phyloP scores from a whole-genome alignment of 1,140 invertebrate genomes.

The Acromyrmex heyeri region DNA sequence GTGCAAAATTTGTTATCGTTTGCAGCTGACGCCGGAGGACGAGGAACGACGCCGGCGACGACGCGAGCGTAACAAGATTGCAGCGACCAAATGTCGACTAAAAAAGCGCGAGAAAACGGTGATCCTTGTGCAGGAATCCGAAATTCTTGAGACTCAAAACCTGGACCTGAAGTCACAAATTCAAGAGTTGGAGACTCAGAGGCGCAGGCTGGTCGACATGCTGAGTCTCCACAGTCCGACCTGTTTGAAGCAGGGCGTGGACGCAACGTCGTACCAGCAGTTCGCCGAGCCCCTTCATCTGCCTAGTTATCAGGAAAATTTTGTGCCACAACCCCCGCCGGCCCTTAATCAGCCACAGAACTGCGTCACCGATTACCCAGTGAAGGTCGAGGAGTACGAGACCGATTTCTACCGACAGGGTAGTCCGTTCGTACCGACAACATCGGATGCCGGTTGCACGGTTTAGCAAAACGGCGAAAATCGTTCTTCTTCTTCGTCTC shows the following conservation, averaged over 20 bases:
- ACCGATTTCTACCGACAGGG: conserved; percentile 82
- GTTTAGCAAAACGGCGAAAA: conserved; percentile 78
- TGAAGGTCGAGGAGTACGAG: conserved; percentile 84
- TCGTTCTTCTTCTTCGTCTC: conserved; percentile 37
- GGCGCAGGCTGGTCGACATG: conserved; percentile 91
- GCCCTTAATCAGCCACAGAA: conserved; percentile 81
- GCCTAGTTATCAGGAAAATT: conserved; percentile 84
- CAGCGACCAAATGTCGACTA: conserved; percentile 97
- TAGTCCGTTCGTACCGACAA: conserved; percentile 81
- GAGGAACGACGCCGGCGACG: conserved; percentile 94
- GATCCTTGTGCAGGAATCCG: conserved; percentile 95
- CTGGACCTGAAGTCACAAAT: conserved; percentile 94
- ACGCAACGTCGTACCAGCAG: conserved; percentile 80
- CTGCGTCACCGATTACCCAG: conserved; percentile 83
- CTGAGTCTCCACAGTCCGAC: conserved; percentile 90
- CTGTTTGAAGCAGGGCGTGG: conserved; percentile 89
- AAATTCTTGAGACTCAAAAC: conserved; percentile 95
- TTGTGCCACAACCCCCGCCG: conserved; percentile 76
- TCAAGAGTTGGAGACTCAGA: conserved; percentile 91
- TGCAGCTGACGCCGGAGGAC: conserved; percentile 95
- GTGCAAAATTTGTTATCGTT: conserved; percentile 60
- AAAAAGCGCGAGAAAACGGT: conserved; percentile 97
- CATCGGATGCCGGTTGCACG: conserved; percentile 83
- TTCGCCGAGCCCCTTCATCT: conserved; percentile 80
- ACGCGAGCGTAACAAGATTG: conserved; percentile 97